Evolutionary conservation across 1,140 invertebrate genomes (phyloP).

Genomic region (Metaphire vulgaris): DNA sequence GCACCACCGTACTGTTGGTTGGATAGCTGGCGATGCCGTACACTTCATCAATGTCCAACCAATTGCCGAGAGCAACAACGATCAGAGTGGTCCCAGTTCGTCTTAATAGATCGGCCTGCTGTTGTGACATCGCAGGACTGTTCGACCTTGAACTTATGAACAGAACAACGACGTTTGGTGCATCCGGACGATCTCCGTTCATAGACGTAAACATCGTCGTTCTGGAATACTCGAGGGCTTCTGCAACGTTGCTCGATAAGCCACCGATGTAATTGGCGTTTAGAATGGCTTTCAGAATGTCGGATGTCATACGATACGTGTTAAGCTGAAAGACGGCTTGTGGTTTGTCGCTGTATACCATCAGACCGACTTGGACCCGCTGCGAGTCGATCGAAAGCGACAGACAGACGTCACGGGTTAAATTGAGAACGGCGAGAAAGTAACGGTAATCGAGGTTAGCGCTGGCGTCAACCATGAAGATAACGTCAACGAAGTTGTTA

Average conservation of each 20-base stretch:
- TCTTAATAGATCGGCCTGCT: background rate
- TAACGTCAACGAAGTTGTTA: too few species aligned
- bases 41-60: background rate
- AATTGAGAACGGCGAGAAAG: too few species aligned
- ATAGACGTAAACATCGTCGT: background rate
- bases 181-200: constrained; percentile 10
- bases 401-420: too few species aligned
- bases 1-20: background rate
- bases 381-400: too few species aligned
- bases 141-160: background rate
- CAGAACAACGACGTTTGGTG: background rate
- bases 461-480: too few species aligned
- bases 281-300: background rate
- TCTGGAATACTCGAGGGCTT: background rate
- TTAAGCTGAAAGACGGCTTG: too few species aligned
- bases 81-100: background rate
- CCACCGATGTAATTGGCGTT: background rate
- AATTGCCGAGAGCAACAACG: background rate
- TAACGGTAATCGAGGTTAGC: too few species aligned
- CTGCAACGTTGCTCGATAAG: background rate
- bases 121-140: background rate
- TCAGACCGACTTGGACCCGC: too few species aligned
- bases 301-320: background rate
- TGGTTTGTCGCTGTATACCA: too few species aligned
- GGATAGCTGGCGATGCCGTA: background rate